Percentiles rank a stretch among this genome's conserved stretches.
Evolutionary conservation across 2,113 vertebrate species (phyloP).

Genomic region (Delphinus delphis): DNA sequence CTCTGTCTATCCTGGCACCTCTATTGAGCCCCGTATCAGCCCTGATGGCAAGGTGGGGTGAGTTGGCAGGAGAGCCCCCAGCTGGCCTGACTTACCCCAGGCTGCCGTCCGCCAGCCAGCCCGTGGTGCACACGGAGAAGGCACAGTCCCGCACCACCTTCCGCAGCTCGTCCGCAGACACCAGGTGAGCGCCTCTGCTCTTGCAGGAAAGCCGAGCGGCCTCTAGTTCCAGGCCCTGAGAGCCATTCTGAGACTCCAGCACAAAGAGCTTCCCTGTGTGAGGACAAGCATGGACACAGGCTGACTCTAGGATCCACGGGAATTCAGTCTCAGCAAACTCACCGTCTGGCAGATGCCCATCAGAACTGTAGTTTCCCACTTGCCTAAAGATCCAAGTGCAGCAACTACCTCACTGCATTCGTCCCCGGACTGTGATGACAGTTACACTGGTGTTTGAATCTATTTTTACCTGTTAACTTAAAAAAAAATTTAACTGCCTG

Average conservation of each 20-base stretch:
- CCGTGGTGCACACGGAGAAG: slow-evolving; percentile 87
- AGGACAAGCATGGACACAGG: slow-evolving; percentile 54
- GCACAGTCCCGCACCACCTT: slow-evolving; percentile 90
- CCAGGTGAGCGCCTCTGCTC: slow-evolving; percentile 87
- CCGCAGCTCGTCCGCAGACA: slow-evolving; percentile 88
- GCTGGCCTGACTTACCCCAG: slow-evolving; percentile 88
- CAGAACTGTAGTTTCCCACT: neutral
- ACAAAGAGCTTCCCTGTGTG: slow-evolving; percentile 91
- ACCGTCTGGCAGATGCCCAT: neutral
- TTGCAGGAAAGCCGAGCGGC: slow-evolving; percentile 87
- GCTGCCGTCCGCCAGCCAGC: slow-evolving; percentile 90
- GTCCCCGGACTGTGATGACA: neutral
- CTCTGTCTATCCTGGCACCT: neutral
- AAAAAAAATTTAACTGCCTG: neutral
- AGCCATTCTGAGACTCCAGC: slow-evolving; percentile 86
- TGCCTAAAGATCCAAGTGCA: neutral
- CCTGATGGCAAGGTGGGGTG: too few species aligned
- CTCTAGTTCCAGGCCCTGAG: slow-evolving; percentile 82
- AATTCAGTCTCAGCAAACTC: neutral
- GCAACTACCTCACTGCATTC: rapidly evolving
- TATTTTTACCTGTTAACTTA: neutral
- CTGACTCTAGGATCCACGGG: neutral
- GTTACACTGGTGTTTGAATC: neutral
- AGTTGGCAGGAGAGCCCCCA: neutral
- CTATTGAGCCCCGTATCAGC: too few species aligned